phyloP scores from a whole-genome alignment of 2,797 vertebrate species.

The Sitta carolinensis region DNA sequence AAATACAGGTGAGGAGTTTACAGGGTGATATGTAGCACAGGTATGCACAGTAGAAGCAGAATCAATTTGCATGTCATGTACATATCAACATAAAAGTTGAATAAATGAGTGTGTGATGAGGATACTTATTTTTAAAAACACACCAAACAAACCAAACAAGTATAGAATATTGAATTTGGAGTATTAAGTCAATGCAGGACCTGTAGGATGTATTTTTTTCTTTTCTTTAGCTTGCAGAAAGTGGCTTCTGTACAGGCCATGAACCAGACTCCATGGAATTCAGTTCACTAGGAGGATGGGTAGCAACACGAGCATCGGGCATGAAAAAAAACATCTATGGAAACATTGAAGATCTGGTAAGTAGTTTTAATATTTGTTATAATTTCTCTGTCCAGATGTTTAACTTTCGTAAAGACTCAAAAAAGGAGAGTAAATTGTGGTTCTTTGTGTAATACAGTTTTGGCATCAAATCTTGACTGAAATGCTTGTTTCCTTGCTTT shows the following conservation, averaged over 20 bases:
- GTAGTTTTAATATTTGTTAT: background rate
- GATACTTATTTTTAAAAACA: background rate
- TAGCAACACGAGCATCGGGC: slow-evolving; percentile 96
- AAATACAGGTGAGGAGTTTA: background rate
- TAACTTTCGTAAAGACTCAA: background rate
- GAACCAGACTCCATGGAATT: slow-evolving; percentile 99
- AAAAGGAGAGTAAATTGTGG: background rate
- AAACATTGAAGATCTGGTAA: slow-evolving; percentile 98
- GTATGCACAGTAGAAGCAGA: background rate
- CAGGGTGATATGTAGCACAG: background rate
- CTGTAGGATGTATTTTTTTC: background rate
- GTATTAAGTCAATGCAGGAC: background rate
- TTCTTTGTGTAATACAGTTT: background rate
- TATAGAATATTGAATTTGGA: background rate
- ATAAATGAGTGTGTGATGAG: background rate
- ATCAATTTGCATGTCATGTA: background rate
- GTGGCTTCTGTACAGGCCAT: slow-evolving; percentile 96
- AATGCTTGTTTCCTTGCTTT: background rate
- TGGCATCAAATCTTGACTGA: background rate
- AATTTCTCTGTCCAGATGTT: background rate
- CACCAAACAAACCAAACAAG: background rate
- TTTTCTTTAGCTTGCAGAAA: slow-evolving; percentile 90
- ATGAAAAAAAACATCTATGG: slow-evolving; percentile 99
- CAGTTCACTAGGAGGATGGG: slow-evolving; percentile 97
- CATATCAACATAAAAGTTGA: background rate